phyloP scores from a whole-genome alignment of 2,797 vertebrate genomes.

The Kryptopterus vitreolus region DNA sequence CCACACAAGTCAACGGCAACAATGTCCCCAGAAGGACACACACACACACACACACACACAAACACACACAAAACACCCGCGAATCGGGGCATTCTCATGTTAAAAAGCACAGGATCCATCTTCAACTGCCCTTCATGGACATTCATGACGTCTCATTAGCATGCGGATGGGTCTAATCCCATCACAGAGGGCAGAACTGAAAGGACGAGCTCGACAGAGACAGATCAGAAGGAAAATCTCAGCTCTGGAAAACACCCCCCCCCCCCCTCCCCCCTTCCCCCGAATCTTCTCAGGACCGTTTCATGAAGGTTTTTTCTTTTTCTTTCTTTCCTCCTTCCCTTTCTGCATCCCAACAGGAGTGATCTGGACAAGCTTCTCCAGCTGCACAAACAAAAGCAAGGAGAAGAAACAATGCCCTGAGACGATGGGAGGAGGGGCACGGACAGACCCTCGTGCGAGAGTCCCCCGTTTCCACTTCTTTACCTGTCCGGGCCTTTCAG shows the following conservation, averaged over 20 bases:
- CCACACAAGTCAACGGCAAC: slow-evolving; percentile 24
- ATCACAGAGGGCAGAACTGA: slow-evolving; percentile 51
- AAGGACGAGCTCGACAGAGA: slow-evolving; percentile 52
- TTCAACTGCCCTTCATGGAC: slow-evolving; percentile 53
- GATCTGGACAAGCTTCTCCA: slow-evolving; percentile 68
- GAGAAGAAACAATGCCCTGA: slow-evolving; percentile 66
- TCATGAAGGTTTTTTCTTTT: slow-evolving; percentile 38
- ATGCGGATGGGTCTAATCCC: slow-evolving; percentile 55
- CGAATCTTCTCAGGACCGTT: slow-evolving; percentile 30
- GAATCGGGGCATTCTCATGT: slow-evolving; percentile 51
- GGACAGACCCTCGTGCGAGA: slow-evolving; percentile 17
- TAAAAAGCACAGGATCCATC: slow-evolving; percentile 53
- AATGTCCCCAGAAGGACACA: slow-evolving; percentile 20
- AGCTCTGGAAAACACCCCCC: slow-evolving; percentile 24
- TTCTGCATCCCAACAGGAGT: slow-evolving; percentile 59
- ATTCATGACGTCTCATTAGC: slow-evolving; percentile 60
- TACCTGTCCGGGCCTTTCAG: slow-evolving; percentile 63
- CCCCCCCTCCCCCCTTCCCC: too few species aligned
- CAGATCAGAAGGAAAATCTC: slow-evolving; percentile 42
- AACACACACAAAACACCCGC: too few species aligned
- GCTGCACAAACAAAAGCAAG: slow-evolving; percentile 78
- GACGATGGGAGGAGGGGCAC: slow-evolving; percentile 49
- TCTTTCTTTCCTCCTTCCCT: slow-evolving; percentile 5
- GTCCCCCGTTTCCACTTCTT: slow-evolving; percentile 53
- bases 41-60: too few species aligned